Base-by-base conservation (phyloP, 2,113 vertebrate species). In the Sinocyclocheilus anophthalmus region DNA sequence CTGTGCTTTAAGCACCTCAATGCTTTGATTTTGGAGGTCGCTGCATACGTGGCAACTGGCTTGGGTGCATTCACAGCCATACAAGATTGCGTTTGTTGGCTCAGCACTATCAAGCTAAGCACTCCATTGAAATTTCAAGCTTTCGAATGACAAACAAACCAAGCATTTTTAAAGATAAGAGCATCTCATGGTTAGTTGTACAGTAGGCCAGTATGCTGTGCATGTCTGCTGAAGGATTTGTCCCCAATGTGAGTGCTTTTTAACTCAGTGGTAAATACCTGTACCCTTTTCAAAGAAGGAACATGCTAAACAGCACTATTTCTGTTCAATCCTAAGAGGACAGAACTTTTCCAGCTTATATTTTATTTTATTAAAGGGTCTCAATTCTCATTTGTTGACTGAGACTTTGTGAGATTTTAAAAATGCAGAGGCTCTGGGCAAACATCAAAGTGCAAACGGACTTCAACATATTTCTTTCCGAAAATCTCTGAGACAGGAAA, bases 181-280 rank as follows among this genome's bases (percentile, higher is more conserved):
- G 45, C 50, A 83, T 33, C 18, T 37, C 65, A 70, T 55, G 11
- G 48, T 70, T 37, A 30, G 24, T 55, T 65, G 42, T 63, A 6
- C 11, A 20, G 39, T n/a, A 50, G 67, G 76, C 67, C 87, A 65
- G 76, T 75, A 45, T 14, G 48, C 70, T 81, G 84, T 79, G 45
- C n/a, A 37, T 37, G 63, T 30, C 78, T 63, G 53, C 67, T 59
- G 26, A 72, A 24, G 69, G 81, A 55, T 63, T 79, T 70, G 70
- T 82, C 37, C 53, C 61, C 76, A 81, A 13, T 81, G 84, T 76
- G 37, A 53, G 39, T 72, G 53, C 57, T 84, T 85, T 72, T 86
- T 48, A 78, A 84, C 39, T 16, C 18, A 3, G 42, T 55, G 26
- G 83, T 87, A 78, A 83, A 88, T 80, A 87, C 76, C 70, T 82